phyloP scores from a whole-genome alignment of 2,113 vertebrate genomes.

The pig (Sus scrofa) region DNA sequence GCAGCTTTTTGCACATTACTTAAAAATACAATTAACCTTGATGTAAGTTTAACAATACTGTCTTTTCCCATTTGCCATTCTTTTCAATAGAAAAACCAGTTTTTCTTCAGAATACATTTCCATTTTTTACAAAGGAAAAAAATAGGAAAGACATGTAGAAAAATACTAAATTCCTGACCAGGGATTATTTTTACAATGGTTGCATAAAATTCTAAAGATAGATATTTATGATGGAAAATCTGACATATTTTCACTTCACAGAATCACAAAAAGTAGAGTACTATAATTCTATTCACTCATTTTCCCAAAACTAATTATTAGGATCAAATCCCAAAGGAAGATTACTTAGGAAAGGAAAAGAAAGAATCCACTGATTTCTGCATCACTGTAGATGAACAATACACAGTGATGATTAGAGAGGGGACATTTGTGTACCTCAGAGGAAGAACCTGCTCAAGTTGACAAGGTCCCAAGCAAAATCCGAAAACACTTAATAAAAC shows the following conservation, averaged over 20 bases:
- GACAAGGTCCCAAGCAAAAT: neutral
- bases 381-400: fast-evolving
- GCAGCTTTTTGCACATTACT: slow-evolving; percentile 1
- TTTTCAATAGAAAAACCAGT: neutral
- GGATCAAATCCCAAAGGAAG: slow-evolving; percentile 3
- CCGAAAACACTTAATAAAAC: slow-evolving; percentile 41
- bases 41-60: neutral
- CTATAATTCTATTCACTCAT: neutral
- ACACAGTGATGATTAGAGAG: neutral
- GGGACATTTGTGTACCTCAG: neutral
- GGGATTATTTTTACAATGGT: slow-evolving; percentile 44
- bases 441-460: neutral
- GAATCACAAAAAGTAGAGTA: neutral
- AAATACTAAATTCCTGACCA: slow-evolving; percentile 24
- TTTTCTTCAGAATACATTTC: slow-evolving; percentile 2
- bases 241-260: neutral
- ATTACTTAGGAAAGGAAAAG: neutral
- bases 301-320: slow-evolving; percentile 61
- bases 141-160: neutral
- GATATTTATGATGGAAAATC: slow-evolving; percentile 8
- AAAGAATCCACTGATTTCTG: neutral
- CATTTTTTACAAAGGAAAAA: neutral
- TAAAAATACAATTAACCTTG: slow-evolving; percentile 42
- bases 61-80: slow-evolving; percentile 6
- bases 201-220: slow-evolving; percentile 15